Percentiles rank a stretch among this genome's conserved stretches.
Evolutionary conservation across 2,888 invertebrate species (phyloP).

Genomic region (Stomorhina lunata): DNA sequence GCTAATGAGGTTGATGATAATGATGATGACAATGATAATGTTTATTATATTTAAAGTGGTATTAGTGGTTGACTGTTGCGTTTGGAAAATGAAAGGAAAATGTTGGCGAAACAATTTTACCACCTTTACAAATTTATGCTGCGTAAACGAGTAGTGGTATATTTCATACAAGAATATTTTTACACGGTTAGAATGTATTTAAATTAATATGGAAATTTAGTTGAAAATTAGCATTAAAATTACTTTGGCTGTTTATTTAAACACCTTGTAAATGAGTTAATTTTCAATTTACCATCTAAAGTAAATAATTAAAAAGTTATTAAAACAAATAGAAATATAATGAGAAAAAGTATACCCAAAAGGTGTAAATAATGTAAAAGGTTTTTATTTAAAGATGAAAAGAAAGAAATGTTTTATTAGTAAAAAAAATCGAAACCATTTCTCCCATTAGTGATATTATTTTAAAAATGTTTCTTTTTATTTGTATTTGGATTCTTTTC

Average conservation of each 20-base stretch:
- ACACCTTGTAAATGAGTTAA: slow-evolving; percentile 39
- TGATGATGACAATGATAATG: slow-evolving; percentile 32
- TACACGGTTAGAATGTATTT: neutral
- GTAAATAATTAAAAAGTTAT: slow-evolving; percentile 68
- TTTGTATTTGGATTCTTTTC: neutral
- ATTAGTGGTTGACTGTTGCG: slow-evolving; percentile 2
- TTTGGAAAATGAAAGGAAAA: neutral
- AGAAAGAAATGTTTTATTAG: neutral
- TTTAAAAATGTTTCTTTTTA: neutral
- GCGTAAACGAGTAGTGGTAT: neutral
- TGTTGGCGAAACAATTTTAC: slow-evolving; percentile 12
- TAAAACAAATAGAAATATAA: slow-evolving; percentile 43
- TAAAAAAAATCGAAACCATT: neutral
- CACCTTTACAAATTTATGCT: neutral
- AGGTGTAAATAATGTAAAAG: slow-evolving; percentile 70
- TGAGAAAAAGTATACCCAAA: slow-evolving; percentile 67
- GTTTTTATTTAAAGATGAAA: slow-evolving; percentile 48
- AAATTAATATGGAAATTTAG: slow-evolving; percentile 52
- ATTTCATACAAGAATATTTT: neutral
- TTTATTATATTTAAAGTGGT: slow-evolving; percentile 40
- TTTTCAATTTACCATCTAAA: slow-evolving; percentile 56
- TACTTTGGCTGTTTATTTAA: slow-evolving; percentile 21
- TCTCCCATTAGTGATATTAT: neutral
- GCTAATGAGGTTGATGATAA: slow-evolving; percentile 27
- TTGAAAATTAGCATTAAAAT: slow-evolving; percentile 25